A percentile compares a stretch with the other conserved stretches of the same genome.
Evolutionary conservation across 2,888 invertebrate genomes (phyloP).

Genomic region (Nemotelus nigrinus): DNA sequence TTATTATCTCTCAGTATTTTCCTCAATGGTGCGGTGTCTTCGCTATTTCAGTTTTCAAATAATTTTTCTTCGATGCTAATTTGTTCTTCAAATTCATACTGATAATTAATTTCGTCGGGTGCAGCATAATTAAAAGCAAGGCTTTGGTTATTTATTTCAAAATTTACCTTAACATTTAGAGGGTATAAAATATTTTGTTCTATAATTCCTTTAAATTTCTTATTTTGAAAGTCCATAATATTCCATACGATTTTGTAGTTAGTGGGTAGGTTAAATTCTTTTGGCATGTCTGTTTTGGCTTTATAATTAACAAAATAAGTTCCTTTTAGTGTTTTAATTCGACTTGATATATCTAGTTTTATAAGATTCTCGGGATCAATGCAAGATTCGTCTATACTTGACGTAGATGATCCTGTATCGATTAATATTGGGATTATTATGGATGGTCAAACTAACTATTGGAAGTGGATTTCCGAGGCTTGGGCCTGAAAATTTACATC

Average conservation of each 20-base stretch:
- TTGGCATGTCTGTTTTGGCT: not conserved
- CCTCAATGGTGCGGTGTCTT: not conserved
- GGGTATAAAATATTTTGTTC: conserved; percentile 14
- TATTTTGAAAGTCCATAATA: conserved; percentile 1
- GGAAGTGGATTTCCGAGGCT: conserved; percentile 28
- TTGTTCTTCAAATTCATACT: not conserved
- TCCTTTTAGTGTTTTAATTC: not conserved
- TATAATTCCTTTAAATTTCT: not conserved
- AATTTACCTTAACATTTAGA: conserved; percentile 3
- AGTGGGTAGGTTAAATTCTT: conserved; percentile 32
- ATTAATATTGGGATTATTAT: conserved; percentile 1
- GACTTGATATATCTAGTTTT: not conserved
- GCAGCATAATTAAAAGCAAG: not conserved
- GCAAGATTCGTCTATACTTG: not conserved
- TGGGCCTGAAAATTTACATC: conserved; percentile 6
- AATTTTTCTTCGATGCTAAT: not conserved
- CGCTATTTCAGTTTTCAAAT: conserved; percentile 21
- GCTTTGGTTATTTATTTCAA: conserved; percentile 41
- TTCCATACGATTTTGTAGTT: conserved; percentile 6
- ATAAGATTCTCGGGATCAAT: not conserved
- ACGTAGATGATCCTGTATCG: conserved; percentile 6
- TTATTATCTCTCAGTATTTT: not conserved
- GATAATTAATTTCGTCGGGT: not conserved
- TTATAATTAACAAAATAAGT: not conserved
- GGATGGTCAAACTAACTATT: conserved; percentile 19